Conservation (phyloP, 1,140 invertebrate species). For the Pseudomyrmex pallidus region DNA sequence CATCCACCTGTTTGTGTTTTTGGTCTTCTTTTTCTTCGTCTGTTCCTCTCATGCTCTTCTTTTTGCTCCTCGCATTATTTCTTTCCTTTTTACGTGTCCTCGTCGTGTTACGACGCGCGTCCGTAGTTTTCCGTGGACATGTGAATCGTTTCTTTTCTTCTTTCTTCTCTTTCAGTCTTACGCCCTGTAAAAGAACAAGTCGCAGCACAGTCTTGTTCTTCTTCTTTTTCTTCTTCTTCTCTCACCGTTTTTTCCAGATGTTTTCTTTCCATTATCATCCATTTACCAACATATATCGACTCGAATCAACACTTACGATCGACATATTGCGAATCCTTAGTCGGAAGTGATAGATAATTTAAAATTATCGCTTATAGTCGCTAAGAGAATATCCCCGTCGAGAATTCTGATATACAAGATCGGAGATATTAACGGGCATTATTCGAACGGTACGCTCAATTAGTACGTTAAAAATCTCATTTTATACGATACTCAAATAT, state of each 20-base stretch:
- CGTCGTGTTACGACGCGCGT: not conserved
- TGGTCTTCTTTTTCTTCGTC: constrained; percentile 25
- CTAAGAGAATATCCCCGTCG: not conserved
- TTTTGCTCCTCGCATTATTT: not conserved
- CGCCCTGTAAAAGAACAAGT: not conserved
- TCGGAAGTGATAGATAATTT: constrained; percentile 15
- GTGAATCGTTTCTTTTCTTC: constrained; percentile 1
- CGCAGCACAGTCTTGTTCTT: not conserved
- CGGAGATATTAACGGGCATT: not conserved
- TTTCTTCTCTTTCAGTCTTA: not conserved
- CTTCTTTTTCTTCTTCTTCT: not conserved
- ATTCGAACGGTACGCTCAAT: not conserved
- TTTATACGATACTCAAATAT: not conserved
- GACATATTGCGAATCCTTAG: not conserved
- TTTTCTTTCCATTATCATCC: not conserved
- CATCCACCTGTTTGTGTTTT: constrained; percentile 67
- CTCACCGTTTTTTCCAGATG: not conserved
- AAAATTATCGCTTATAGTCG: not conserved
- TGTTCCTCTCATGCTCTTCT: not conserved
- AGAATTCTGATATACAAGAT: not conserved
- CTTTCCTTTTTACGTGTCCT: not conserved
- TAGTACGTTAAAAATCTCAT: not conserved
- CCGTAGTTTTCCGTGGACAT: not conserved
- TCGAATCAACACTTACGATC: not conserved
- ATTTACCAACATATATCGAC: not conserved